Base-by-base conservation (phyloP, 2,888 invertebrate genomes). In the Helicoverpa assulta region DNA sequence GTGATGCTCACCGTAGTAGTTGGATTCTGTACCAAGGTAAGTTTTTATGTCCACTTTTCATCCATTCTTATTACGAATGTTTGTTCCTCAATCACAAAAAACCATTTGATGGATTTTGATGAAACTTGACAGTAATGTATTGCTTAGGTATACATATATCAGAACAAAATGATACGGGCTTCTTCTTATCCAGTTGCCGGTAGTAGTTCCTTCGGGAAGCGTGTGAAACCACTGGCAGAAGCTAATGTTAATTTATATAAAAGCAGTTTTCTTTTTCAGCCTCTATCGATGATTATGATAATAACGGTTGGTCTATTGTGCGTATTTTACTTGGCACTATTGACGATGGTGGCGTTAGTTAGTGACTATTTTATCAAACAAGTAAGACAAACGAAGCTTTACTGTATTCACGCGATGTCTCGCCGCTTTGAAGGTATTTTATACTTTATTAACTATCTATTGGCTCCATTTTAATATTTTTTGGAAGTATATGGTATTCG, bases 291-390 rank as follows among this genome's bases (percentile, higher is more conserved):
- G 16, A 60, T 71, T 7, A 67, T 67, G 0, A 54, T 68, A 6
- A 21, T 80, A 1, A 68, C 71, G 2, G 14, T 75, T 2, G 67
- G 56, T 1, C 12, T 80, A 10, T 85, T 85, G 82, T 76, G 85
- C 5, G 16, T 69, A 0, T 86, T 79, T 50, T 85, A 86, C 79
- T 82, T 83, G 16, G 4, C 84, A 1, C 64, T 78, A 29, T 19
- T 90, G 10, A 78, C 76, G 2, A 14, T 63, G 10, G 54, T 84
- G 10, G 83, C 87, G 8, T 6, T 83, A 1, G 16, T 82, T 5
- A 85, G 79, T 61, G 85, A 88, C 33, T 79, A 82, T 68, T 88
- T 89, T 67, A 66, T 85, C 18, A 40, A 76, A 43, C 82, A 90
- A 81, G 76, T 87, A 2, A 84, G 71, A 58, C 56, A 70, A 54